A percentile compares a stretch with the other conserved stretches of the same genome.
These are phyloP conservation scores for Caerostris extrusa DNA, from an alignment of 1,140 invertebrate species.

Conservation along the genomic window DNA sequence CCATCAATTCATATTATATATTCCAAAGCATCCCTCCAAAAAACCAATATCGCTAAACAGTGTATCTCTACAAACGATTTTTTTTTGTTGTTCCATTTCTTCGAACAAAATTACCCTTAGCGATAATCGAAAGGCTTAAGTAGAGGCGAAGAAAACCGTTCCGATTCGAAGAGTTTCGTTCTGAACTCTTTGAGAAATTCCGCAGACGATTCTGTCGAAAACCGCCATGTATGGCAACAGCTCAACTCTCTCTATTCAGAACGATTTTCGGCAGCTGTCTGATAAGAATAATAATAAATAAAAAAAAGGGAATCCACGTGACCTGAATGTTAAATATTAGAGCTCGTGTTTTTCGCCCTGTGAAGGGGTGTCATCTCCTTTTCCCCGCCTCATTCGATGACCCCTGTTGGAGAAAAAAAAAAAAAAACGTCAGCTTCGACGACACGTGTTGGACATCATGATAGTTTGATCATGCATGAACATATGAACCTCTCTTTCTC, in stretches of 20 bases:
- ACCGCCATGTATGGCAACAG: constrained; percentile 3
- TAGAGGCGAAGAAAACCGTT: constrained; percentile 15
- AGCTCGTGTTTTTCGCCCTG: not conserved
- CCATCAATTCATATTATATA: not conserved
- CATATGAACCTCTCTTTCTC: not conserved
- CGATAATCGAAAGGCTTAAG: not conserved
- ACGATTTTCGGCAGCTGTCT: not conserved
- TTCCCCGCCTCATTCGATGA: constrained; percentile 10
- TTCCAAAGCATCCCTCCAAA: not conserved
- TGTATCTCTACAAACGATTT: no score
- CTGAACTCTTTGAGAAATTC: not conserved
- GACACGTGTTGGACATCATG: constrained; percentile 41
- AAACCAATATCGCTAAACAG: not conserved
- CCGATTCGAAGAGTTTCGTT: not conserved
- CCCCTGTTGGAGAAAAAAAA: not conserved
- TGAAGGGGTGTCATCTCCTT: constrained; percentile 2
- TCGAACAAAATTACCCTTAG: not conserved
- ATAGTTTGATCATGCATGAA: constrained; percentile 32
- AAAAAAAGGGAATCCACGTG: not conserved
- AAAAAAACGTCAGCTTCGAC: not conserved
- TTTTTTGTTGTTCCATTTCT: not conserved
- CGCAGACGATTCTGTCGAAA: not conserved
- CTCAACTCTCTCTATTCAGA: not conserved
- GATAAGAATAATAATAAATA: not conserved
- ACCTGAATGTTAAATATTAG: not conserved